phyloP scores from a whole-genome alignment of 2,888 invertebrate species.

The Sphecodes monilicornis region DNA sequence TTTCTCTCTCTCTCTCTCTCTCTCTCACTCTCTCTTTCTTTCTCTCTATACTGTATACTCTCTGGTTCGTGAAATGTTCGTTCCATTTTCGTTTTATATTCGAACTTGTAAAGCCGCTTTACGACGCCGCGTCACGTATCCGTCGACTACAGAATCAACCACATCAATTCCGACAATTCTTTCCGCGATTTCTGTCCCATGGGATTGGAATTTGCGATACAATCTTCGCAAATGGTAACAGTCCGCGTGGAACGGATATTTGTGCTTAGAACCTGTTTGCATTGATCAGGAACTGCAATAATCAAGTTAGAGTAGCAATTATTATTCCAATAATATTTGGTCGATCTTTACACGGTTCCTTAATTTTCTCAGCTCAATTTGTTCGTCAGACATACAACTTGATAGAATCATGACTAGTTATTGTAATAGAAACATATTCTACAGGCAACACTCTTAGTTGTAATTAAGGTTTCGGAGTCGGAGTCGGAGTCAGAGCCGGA shows the following conservation, averaged over 20 bases:
- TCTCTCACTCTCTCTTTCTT: neutral
- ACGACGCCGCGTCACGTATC: slow-evolving; percentile 49
- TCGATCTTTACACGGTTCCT: no score
- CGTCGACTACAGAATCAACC: neutral
- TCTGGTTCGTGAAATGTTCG: neutral
- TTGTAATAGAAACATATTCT: no score
- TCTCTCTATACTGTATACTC: slow-evolving; percentile 35
- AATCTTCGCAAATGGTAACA: neutral
- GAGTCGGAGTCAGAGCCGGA: no score
- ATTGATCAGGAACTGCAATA: no score
- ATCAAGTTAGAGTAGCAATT: no score
- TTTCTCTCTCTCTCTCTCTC: slow-evolving; percentile 23
- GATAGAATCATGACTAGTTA: no score
- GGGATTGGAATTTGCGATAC: neutral
- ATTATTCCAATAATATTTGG: no score
- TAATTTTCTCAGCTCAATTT: no score
- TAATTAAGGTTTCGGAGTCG: no score
- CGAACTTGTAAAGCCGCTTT: slow-evolving; percentile 38
- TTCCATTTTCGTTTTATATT: slow-evolving; percentile 35
- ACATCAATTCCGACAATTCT: slow-evolving; percentile 11
- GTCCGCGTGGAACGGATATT: neutral
- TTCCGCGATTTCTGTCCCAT: neutral
- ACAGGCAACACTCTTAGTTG: no score
- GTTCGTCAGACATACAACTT: no score
- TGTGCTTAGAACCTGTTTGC: no score